Base-by-base conservation (phyloP, 2,797 vertebrate genomes). In the Allobates femoralis region DNA sequence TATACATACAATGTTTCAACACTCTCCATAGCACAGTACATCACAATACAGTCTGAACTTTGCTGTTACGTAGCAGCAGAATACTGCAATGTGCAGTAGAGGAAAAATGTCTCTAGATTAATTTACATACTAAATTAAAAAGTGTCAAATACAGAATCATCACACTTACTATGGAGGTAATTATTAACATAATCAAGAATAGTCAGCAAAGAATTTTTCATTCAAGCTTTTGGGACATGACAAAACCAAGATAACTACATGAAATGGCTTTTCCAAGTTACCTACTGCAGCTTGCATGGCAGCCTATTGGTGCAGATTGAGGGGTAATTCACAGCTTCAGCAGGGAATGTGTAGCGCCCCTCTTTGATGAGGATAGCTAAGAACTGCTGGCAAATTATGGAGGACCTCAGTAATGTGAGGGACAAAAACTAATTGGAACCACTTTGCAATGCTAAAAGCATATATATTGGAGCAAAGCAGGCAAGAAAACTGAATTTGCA, bases 311-410 rank as follows among this genome's bases (percentile, higher is more conserved):
- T 50, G 41, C 81, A 87, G 74, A 16, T 56, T 71, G n/a, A 51
- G 50, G 55, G 41, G 46, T 8, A 67, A 80, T 81, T 85, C 86
- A 88, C 86, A 88, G 86, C 82, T 81, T 88, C 37, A 46, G 37
- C 10, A 64, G 77, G 77, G 86, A 81, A 88, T 88, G 82, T 87
- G 37, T 46, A 26, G 46, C 7, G 64, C 28, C 60, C 71, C 60
- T 60, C 73, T 78, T 12, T 37, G 26, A 32, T n/a, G 55, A 62
- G 19, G 64, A 50, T 66, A 50, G 41, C 78, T 53, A 86, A 30
- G 53, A 50, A 34, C 46, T 66, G 51, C 11, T n/a, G 69, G 46
- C 7, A 56, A 34, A 23, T 71, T 37, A 41, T 15, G 16, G 30
- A 66, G 6, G 34, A 71, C 18, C 67, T 37, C 19, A 23, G 34